These are phyloP conservation scores for Cydia pomonella DNA, from an alignment of 1,140 invertebrate genomes.

Conservation along the genomic window DNA sequence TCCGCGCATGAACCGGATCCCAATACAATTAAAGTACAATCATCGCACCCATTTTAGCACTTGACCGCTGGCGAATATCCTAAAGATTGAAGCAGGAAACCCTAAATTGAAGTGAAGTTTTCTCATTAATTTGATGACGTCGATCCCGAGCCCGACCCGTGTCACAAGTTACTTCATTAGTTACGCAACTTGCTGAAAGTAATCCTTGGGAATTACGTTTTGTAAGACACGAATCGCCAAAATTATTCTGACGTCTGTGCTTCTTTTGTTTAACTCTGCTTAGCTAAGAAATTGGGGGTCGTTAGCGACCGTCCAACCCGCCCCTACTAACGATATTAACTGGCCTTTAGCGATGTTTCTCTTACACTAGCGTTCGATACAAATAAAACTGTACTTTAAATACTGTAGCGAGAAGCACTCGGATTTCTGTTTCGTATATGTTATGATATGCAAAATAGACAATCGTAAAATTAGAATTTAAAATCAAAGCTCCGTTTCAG, in stretches of 20 bases:
- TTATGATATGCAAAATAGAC: conserved; percentile 73
- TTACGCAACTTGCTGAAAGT: conserved; percentile 76
- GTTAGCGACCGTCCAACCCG: conserved; percentile 5
- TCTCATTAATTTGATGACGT: conserved; percentile 80
- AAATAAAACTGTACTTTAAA: conserved; percentile 8
- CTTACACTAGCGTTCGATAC: not conserved
- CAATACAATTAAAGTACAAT: conserved; percentile 46
- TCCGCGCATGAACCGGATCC: conserved; percentile 1
- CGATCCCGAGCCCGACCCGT: conserved; percentile 75
- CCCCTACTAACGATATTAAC: conserved; percentile 12
- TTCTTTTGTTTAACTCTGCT: conserved; percentile 34
- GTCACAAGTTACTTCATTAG: conserved; percentile 80
- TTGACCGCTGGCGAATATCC: conserved; percentile 73
- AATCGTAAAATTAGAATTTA: conserved; percentile 78
- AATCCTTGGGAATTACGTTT: conserved; percentile 72
- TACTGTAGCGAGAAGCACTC: conserved; percentile 3
- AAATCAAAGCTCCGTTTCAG: conserved; percentile 72
- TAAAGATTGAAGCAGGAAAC: conserved; percentile 75
- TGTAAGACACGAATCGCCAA: conserved; percentile 68
- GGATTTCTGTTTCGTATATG: conserved; percentile 47
- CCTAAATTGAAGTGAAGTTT: conserved; percentile 79
- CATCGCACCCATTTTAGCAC: conserved; percentile 47
- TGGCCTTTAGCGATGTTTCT: not conserved
- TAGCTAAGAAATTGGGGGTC: conserved; percentile 29
- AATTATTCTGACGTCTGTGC: conserved; percentile 59